Conservation (phyloP, 1,140 invertebrate species). For the Camponotus vicinus region DNA sequence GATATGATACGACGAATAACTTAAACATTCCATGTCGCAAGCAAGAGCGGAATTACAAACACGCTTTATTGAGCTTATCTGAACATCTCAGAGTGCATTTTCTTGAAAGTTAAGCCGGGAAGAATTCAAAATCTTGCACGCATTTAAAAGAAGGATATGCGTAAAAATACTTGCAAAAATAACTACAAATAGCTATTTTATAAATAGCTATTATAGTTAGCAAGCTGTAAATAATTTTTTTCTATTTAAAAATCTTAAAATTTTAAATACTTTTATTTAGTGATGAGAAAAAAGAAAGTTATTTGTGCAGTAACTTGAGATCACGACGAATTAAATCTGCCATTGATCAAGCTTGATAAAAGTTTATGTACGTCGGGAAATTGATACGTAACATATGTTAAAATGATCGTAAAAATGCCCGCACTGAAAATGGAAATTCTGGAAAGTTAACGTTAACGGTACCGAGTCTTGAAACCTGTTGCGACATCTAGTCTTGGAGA, state of each 20-base stretch:
- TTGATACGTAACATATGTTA: background rate
- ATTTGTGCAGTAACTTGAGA: background rate
- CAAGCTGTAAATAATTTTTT: background rate
- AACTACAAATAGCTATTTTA: too few species aligned
- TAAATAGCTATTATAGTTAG: too few species aligned
- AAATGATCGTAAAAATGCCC: background rate
- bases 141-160: too few species aligned
- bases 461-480: constrained; percentile 22
- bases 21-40: constrained; percentile 52
- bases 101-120: background rate
- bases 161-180: background rate
- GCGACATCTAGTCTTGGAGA: constrained; percentile 18
- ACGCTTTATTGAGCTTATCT: background rate
- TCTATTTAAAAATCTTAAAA: background rate
- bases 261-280: background rate
- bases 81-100: background rate
- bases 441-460: constrained; percentile 46
- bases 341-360: background rate
- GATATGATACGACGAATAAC: constrained; percentile 41
- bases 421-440: constrained; percentile 25
- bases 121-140: background rate
- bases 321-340: background rate
- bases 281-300: background rate
- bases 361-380: background rate
- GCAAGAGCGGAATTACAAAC: constrained; percentile 30